Conservation (phyloP, 2,888 invertebrate genomes). For the Andrena haemorrhoa region DNA sequence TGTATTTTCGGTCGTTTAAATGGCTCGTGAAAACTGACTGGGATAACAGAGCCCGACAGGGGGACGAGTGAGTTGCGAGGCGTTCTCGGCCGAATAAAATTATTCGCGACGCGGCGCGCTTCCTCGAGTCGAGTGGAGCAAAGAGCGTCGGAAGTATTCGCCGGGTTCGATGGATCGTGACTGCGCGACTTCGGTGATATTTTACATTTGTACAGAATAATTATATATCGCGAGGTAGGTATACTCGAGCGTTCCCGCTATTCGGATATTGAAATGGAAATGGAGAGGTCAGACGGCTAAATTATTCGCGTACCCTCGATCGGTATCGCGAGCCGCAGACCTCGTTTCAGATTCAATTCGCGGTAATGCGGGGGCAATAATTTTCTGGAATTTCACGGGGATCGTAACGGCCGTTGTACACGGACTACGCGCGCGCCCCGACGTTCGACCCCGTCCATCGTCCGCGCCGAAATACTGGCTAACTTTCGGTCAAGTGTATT, state of each 20-base stretch:
- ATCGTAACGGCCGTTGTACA: neutral
- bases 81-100: neutral
- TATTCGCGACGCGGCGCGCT: neutral
- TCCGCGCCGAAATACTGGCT: constrained; percentile 38
- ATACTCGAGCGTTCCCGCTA: neutral
- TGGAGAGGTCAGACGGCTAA: neutral
- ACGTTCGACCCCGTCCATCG: constrained; percentile 30
- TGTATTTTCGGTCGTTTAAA: constrained; percentile 31
- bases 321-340: neutral
- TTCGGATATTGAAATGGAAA: neutral
- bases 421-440: constrained; percentile 12
- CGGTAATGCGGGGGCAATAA: constrained; percentile 19
- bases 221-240: neutral
- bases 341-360: constrained; percentile 13
- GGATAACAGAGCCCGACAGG: constrained; percentile 17
- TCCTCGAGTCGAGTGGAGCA: neutral
- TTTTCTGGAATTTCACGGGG: constrained; percentile 25
- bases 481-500: constrained; percentile 52
- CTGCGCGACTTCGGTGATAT: neutral
- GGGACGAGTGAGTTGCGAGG: neutral
- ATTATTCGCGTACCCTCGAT: neutral
- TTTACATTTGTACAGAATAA: neutral
- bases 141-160: neutral
- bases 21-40: constrained; percentile 12
- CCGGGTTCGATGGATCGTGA: neutral